Evolutionary conservation across 2,888 invertebrate genomes (phyloP), one percentile per base, ranked within the genome.

Genomic region (Venustoraphidia nigricollis): DNA sequence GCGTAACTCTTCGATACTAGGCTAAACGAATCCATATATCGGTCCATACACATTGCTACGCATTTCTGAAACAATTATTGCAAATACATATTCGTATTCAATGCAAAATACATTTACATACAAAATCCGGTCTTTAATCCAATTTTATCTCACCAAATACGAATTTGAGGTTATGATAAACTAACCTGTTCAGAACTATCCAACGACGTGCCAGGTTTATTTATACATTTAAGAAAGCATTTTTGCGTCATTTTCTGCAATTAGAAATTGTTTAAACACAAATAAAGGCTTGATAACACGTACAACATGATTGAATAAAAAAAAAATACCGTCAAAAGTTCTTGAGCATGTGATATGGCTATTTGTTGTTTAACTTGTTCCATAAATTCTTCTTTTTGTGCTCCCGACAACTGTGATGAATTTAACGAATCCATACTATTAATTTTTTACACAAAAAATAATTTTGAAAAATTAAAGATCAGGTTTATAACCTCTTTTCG

Each of bases 21-120:
- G 68, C 93, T 91, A 85, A 90, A 94, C 3, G 93, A 81, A 62
- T 97, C 96, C 88, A 95, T 90, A 72, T 91, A 97, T 60, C 96
- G 77, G 67, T 96, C 96, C 94, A 95, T 94, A 66, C 96, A 96
- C 89, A 94, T 93, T 1, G 92, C 89, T 57, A 96, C 78, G 65
- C 95, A 96, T 81, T 92, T 94, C 82, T 95, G 81, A 45, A 73
- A 75, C 52, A 45, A 37, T 41, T 45, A 49, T 11, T 49, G 35
- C 34, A 10, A 49, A 41, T 13, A 44, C 11, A 45, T 48, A 38
- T 27, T 41, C 10, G 41, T 44, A 49, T 45, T 11, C 34, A 45
- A 10, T 43, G 46, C 13, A 42, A 38, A 49, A 10, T 17, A 45
- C 42, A 11, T 54, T 17, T 27, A 27, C 2, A 50, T 49, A 43